phyloP scores from a whole-genome alignment of 2,888 invertebrate genomes.

The Troides aeacus region DNA sequence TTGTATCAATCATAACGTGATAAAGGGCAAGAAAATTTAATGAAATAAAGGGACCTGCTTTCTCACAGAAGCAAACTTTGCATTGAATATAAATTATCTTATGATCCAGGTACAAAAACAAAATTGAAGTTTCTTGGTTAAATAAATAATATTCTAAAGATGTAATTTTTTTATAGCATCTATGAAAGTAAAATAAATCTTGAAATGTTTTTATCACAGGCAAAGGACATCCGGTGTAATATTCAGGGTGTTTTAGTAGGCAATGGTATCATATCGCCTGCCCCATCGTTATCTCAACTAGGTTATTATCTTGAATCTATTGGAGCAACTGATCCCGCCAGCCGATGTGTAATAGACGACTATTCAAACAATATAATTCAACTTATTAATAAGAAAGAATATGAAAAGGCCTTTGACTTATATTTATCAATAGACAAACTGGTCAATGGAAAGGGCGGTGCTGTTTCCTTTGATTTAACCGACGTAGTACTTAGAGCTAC shows the following conservation, averaged over 20 bases:
- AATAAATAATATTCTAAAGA: background rate
- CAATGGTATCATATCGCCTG: conserved; percentile 91
- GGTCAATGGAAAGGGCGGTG: conserved; percentile 79
- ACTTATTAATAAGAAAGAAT: conserved; percentile 74
- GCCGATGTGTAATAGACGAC: conserved; percentile 78
- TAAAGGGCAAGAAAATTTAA: background rate
- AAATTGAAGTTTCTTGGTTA: background rate
- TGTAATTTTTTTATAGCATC: too few relatives aligned
- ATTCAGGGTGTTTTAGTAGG: conserved; percentile 89
- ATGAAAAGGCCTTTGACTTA: conserved; percentile 79
- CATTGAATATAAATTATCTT: background rate
- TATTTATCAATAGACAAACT: conserved; percentile 82
- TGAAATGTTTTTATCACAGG: conserved; percentile 38
- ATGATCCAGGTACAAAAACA: background rate
- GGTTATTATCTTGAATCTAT: conserved; percentile 70
- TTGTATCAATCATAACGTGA: background rate
- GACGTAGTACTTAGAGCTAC: conserved; percentile 60
- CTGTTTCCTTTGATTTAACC: conserved; percentile 86
- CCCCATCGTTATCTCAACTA: conserved; percentile 56
- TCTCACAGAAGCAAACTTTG: background rate
- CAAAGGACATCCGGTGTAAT: conserved; percentile 79
- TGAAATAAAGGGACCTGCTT: background rate
- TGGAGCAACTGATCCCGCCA: conserved; percentile 84
- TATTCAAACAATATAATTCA: conserved; percentile 73
- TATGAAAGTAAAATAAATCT: too few relatives aligned